These are phyloP conservation scores for Piaya cayana DNA, from an alignment of 2,113 vertebrate species.

Conservation along the genomic window DNA sequence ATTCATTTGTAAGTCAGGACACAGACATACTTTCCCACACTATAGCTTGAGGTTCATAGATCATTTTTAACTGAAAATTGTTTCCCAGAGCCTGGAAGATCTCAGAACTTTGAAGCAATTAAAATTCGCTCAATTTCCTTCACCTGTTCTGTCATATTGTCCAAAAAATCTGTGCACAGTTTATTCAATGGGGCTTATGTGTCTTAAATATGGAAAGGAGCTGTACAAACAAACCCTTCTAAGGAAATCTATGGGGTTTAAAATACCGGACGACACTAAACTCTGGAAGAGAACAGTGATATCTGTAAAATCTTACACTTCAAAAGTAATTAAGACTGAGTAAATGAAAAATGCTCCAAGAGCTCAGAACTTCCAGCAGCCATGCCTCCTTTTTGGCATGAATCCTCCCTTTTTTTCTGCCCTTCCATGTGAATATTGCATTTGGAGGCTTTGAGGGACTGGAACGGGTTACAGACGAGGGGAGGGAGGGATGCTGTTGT, in stretches of 20 bases:
- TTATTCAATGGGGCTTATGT: conserved; percentile 11
- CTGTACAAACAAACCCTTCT: conserved; percentile 40
- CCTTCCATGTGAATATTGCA: not conserved
- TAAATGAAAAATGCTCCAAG: conserved; percentile 27
- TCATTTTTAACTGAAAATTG: not conserved
- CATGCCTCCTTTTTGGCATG: not conserved
- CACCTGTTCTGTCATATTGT: conserved; percentile 15
- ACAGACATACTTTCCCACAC: not conserved
- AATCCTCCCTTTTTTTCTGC: not conserved
- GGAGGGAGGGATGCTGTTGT: not conserved
- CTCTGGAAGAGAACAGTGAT: not conserved
- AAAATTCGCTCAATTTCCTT: conserved; percentile 20
- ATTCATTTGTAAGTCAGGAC: not conserved
- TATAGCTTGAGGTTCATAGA: not conserved
- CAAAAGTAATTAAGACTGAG: conserved; percentile 11
- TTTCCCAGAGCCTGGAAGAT: conserved; percentile 11
- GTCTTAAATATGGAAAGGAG: not conserved
- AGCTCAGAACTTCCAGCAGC: not conserved
- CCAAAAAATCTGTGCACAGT: not conserved
- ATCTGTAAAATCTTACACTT: not conserved
- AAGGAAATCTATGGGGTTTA: conserved; percentile 30
- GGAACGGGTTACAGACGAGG: not conserved
- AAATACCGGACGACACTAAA: not conserved
- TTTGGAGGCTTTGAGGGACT: not conserved
- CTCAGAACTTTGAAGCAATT: conserved; percentile 26